These are phyloP conservation scores for Teleiodes luculella DNA, from an alignment of 2,888 invertebrate genomes.

Conservation along the genomic window DNA sequence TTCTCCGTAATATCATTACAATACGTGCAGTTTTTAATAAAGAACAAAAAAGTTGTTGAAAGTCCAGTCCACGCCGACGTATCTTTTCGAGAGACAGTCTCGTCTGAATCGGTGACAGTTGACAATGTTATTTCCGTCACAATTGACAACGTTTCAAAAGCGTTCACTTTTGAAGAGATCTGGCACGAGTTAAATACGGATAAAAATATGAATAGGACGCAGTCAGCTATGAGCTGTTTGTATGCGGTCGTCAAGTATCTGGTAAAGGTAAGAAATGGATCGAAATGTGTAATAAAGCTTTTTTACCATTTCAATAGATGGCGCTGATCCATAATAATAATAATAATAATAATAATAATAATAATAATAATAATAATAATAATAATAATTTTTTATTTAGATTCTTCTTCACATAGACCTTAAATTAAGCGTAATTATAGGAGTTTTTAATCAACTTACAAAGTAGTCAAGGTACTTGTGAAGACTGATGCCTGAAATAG, in stretches of 20 bases:
- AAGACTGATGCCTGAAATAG: no score
- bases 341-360: no score
- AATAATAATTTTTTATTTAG: no score
- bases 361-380: no score
- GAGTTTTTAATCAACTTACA: no score
- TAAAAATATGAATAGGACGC: constrained; percentile 60
- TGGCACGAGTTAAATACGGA: constrained; percentile 67
- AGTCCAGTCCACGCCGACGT: constrained; percentile 64
- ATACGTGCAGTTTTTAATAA: constrained; percentile 70
- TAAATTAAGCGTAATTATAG: no score
- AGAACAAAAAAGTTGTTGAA: constrained; percentile 70
- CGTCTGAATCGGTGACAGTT: constrained; percentile 57
- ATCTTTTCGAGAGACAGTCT: constrained; percentile 53
- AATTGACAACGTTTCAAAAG: constrained; percentile 60
- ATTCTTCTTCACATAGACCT: no score
- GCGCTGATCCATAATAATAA: no score
- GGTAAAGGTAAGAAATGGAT: constrained; percentile 64
- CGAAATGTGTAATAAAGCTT: no score
- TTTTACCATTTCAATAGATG: no score
- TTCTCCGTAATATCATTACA: constrained; percentile 69
- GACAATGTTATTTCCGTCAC: constrained; percentile 59
- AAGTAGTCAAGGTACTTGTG: no score
- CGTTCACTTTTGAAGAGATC: constrained; percentile 57
- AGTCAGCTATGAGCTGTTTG: constrained; percentile 70
- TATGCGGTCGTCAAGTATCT: constrained; percentile 69